These are phyloP conservation scores for Sturnus vulgaris DNA, from an alignment of 2,113 vertebrate genomes.

Conservation along the genomic window DNA sequence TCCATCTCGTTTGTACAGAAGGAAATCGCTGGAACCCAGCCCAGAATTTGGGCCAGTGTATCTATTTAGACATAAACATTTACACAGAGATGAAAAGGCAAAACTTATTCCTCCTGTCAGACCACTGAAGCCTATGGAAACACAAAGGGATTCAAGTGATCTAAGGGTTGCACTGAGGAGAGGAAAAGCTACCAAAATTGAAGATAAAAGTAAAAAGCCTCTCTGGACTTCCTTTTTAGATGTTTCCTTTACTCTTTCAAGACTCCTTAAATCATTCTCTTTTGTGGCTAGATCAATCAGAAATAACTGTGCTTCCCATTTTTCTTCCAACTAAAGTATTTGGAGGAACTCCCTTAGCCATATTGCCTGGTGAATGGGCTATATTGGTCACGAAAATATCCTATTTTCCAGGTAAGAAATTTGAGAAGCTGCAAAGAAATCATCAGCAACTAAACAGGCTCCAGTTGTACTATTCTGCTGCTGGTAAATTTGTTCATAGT, in stretches of 20 bases:
- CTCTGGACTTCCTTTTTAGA: not conserved
- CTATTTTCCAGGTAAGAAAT: not conserved
- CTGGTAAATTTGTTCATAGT: not conserved
- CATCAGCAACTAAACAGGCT: not conserved
- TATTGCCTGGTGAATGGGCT: not conserved
- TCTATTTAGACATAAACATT: conserved; percentile 57
- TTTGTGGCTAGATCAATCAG: not conserved
- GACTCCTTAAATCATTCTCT: conserved; percentile 28
- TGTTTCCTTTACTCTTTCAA: conserved; percentile 10
- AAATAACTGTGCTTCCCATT: not conserved
- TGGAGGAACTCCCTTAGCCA: not conserved
- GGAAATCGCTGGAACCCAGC: not conserved
- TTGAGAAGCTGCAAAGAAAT: not conserved
- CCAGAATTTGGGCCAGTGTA: conserved; percentile 15
- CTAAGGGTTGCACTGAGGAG: not conserved
- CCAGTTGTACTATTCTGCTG: not conserved
- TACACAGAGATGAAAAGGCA: conserved; percentile 35
- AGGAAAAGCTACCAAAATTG: conserved; percentile 12
- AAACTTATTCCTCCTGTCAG: not conserved
- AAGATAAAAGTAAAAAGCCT: conserved; percentile 53
- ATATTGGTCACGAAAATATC: not conserved
- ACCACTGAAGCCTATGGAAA: not conserved
- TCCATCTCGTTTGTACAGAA: not conserved
- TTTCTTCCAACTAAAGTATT: not conserved
- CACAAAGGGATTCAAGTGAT: not conserved